Evolutionary conservation across 2,888 invertebrate species (phyloP), one percentile per base, ranked within the genome.

Genomic region (Melieria crassipennis): DNA sequence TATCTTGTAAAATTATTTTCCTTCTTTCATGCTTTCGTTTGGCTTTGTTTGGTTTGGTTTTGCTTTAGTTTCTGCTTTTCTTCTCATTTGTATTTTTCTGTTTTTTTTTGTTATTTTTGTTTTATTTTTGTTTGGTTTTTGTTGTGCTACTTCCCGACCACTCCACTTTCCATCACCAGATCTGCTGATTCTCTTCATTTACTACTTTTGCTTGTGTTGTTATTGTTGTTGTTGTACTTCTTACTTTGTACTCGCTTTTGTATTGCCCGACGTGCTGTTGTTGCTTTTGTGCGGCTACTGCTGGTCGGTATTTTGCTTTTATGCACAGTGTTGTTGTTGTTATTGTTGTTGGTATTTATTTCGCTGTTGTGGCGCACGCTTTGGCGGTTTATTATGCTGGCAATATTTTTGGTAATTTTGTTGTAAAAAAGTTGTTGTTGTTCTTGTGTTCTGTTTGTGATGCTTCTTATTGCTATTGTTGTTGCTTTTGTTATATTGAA

Each of bases 1-100:
- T 82, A 82, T 82, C 81, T 83, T 81, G 79, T 80, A 81, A 81
- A 82, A 75, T 71, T 74, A 72, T 74, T 81, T 78, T 80, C 76
- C 80, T 77, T 78, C 78, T 73, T 72, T 77, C 75, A 73, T 74
- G 68, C 67, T 65, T 46, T 71, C 47, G 60, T 69, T 72, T 72
- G 57, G 42, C n/a, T 42, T 64, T 64, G n/a, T 42, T 64, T 56
- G 45, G 50, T 13, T 43, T 56, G 45, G 43, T 30, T 48, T 74
- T 66, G 66, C 16, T 70, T 72, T 72, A 55, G 9, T 65, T 52
- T 75, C 73, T 76, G 73, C 71, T 62, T 57, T 70, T 57, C 65
- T 73, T 64, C 11, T 65, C 48, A 46, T 46, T 66, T 55, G 56
- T 57, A 65, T 65, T 52, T 10, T 68, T 61, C 16, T n/a, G 7